Evolutionary conservation across 1,140 invertebrate genomes (phyloP), one percentile per base, ranked within the genome.

Genomic region (Phymorhynchus buccinoides): DNA sequence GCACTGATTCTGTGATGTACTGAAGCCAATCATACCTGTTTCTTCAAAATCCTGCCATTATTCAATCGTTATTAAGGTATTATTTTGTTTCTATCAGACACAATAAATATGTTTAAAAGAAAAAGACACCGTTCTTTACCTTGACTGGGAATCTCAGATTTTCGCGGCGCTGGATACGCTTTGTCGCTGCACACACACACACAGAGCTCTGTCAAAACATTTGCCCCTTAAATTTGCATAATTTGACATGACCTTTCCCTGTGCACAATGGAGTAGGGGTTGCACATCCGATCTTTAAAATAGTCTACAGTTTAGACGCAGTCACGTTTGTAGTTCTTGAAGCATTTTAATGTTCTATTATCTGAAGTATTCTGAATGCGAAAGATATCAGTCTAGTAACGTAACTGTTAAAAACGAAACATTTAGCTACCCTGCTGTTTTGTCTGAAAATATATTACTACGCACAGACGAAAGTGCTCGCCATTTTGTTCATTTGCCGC

Each of bases 401-500:
- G n/a, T n/a, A n/a, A n/a, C n/a, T n/a, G n/a, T n/a, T n/a, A n/a
- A n/a, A n/a, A n/a, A n/a, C n/a, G n/a, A n/a, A n/a, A n/a, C n/a
- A n/a, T n/a, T n/a, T n/a, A 42, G 56, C 14, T 22, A 62, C 56
- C 22, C 6, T 22, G 4, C 1, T 62, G 22, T 22, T 27, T 35
- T 37, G 30, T 71, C 9, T 71, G 0, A 6, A 14, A 35, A 6
- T 42, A 42, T 48, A 79, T 79, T 35, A 79, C 16, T 79, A 41
- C 77, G 77, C 62, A 73, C 83, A 71, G 18, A 35, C 41, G 80
- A 82, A 83, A 79, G 48, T 41, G 68, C 77, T 84, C 85, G 87
- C 88, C 87, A 89, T 88, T 86, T 89, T 89, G 84, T 68, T 39
- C 56, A 87, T 83, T 81, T 86, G 27, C 3, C 42, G 39, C 77